phyloP scores from a whole-genome alignment of 2,888 invertebrate species.

The Ceriagrion tenellum region DNA sequence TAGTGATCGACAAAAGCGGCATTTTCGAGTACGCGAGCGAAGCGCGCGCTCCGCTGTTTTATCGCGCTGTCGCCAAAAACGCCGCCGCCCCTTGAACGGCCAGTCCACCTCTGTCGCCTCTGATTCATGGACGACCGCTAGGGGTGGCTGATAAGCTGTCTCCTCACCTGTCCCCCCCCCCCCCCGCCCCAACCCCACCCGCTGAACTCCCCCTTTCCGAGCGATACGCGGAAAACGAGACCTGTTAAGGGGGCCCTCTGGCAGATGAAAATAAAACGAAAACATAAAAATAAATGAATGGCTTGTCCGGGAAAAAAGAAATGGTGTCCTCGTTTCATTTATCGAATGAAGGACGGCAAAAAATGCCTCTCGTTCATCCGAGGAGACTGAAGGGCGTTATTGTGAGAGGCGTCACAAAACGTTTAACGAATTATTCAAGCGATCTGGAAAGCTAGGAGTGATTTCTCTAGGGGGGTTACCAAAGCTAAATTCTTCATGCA shows the following conservation, averaged over 20 bases:
- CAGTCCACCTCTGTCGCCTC: background rate
- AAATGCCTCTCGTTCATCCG: background rate
- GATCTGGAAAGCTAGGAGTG: too few relatives aligned
- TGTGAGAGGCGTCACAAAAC: background rate
- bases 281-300: background rate
- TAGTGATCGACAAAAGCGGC: background rate
- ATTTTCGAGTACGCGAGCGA: background rate
- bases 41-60: background rate
- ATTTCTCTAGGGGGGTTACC: too few relatives aligned
- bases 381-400: background rate
- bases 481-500: too few relatives aligned
- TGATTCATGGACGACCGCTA: constrained; percentile 42
- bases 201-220: background rate
- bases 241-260: background rate
- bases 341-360: background rate
- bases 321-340: background rate
- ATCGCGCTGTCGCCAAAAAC: constrained; percentile 11
- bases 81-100: background rate
- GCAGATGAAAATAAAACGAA: background rate
- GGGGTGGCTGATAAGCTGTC: constrained; percentile 25
- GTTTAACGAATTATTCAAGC: background rate
- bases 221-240: background rate
- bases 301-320: too few relatives aligned
- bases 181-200: background rate
- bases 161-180: background rate